These are phyloP conservation scores for Yponomeuta evonymella DNA, from an alignment of 2,888 invertebrate species.

Conservation along the genomic window DNA sequence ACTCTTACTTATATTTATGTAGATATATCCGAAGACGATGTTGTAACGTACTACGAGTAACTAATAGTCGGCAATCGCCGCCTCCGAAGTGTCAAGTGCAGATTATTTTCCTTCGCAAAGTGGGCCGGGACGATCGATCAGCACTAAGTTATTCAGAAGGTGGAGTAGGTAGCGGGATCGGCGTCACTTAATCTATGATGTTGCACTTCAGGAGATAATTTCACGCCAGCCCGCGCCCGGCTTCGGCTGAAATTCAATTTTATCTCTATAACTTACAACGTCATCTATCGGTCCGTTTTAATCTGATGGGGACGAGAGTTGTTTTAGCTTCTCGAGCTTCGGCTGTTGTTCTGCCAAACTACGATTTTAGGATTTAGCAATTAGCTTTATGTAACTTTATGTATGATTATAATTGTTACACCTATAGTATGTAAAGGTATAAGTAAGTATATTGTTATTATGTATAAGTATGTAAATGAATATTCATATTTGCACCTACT, in stretches of 20 bases:
- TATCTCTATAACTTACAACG: conserved; percentile 32
- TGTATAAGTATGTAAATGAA: too few relatives aligned
- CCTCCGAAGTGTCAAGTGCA: conserved; percentile 20
- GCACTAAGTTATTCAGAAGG: conserved; percentile 36
- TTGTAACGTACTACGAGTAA: background rate
- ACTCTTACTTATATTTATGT: too few relatives aligned
- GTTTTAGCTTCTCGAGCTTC: background rate
- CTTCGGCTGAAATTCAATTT: conserved; percentile 49
- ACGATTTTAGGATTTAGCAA: too few relatives aligned
- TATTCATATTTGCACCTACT: too few relatives aligned
- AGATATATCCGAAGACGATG: too few relatives aligned
- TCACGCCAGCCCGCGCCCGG: conserved; percentile 41
- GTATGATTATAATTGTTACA: too few relatives aligned
- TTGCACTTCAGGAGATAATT: conserved; percentile 57
- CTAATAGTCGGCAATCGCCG: conserved; percentile 11
- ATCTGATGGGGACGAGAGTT: background rate
- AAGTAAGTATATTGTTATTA: too few relatives aligned
- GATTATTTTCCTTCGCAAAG: conserved; percentile 43
- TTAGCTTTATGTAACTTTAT: too few relatives aligned
- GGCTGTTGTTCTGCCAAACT: background rate
- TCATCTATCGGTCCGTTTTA: conserved; percentile 11
- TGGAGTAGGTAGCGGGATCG: conserved; percentile 32
- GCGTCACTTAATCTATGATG: conserved; percentile 54
- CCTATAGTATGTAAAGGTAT: too few relatives aligned
- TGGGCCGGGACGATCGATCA: conserved; percentile 44